Percentiles rank a stretch among this genome's conserved stretches.
These are phyloP conservation scores for Nestor notabilis DNA, from an alignment of 2,113 vertebrate species.

Conservation along the genomic window DNA sequence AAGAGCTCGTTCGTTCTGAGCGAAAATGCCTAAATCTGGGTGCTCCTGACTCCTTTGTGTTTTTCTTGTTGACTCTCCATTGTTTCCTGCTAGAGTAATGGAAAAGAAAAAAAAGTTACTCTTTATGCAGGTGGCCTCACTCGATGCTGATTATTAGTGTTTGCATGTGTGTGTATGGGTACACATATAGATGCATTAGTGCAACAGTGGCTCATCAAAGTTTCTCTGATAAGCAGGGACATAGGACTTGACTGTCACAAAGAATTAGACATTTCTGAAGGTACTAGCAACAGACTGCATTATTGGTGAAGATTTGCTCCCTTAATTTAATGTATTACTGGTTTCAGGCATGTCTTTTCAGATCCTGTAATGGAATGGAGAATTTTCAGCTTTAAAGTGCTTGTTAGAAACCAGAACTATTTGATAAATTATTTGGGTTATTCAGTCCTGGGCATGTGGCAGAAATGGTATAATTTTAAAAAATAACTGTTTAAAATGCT, in stretches of 20 bases:
- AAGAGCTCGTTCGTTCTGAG: accelerated
- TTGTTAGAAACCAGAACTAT: not conserved
- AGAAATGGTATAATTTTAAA: not conserved
- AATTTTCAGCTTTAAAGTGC: not conserved
- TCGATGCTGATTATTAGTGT: not conserved
- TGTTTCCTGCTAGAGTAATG: not conserved
- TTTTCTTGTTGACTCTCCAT: not conserved
- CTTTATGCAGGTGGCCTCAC: not conserved
- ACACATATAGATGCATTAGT: not conserved
- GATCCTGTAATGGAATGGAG: not conserved
- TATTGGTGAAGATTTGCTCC: not conserved
- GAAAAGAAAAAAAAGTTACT: not conserved
- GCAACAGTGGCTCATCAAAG: not conserved
- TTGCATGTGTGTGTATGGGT: not conserved
- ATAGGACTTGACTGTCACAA: not conserved
- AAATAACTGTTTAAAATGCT: not conserved
- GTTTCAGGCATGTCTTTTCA: not conserved
- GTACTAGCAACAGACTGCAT: not conserved
- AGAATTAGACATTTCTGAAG: not conserved
- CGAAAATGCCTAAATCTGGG: accelerated
- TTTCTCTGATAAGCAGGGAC: not conserved
- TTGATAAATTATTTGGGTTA: not conserved
- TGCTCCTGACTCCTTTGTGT: not conserved
- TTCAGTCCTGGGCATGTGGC: not conserved
- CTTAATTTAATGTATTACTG: not conserved